Conservation (phyloP, 2,797 vertebrate genomes). For the Mustela erminea region DNA sequence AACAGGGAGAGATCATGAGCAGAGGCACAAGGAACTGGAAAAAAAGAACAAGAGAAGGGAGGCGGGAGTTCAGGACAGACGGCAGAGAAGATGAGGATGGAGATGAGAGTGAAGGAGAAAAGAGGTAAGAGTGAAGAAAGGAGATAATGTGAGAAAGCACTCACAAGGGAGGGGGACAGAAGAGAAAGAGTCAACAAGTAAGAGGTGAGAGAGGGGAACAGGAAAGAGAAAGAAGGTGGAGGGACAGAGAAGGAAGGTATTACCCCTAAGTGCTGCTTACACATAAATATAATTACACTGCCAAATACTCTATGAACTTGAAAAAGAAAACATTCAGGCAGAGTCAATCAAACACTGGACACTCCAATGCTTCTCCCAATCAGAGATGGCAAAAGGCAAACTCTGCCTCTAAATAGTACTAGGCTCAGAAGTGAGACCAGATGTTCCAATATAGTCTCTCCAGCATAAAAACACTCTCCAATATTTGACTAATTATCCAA, state of each 20-base stretch:
- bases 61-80: not conserved
- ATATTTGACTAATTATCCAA: not conserved
- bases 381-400: not conserved
- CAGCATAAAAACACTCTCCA: not conserved
- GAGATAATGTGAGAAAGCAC: not conserved
- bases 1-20: not conserved
- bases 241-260: not conserved
- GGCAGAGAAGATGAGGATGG: not conserved
- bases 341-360: conserved; percentile 7
- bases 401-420: not conserved
- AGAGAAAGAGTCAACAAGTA: not conserved
- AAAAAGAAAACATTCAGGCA: not conserved
- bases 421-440: not conserved
- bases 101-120: not conserved
- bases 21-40: not conserved
- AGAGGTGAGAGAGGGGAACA: not conserved
- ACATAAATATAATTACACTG: not conserved
- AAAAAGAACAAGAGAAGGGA: not conserved
- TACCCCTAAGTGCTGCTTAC: not conserved
- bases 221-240: not conserved
- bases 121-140: not conserved
- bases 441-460: not conserved
- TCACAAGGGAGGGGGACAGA: too few species aligned
- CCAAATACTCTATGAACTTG: not conserved
- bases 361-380: not conserved